These are phyloP conservation scores for Pedetes capensis DNA, from an alignment of 2,113 vertebrate genomes.

Conservation along the genomic window DNA sequence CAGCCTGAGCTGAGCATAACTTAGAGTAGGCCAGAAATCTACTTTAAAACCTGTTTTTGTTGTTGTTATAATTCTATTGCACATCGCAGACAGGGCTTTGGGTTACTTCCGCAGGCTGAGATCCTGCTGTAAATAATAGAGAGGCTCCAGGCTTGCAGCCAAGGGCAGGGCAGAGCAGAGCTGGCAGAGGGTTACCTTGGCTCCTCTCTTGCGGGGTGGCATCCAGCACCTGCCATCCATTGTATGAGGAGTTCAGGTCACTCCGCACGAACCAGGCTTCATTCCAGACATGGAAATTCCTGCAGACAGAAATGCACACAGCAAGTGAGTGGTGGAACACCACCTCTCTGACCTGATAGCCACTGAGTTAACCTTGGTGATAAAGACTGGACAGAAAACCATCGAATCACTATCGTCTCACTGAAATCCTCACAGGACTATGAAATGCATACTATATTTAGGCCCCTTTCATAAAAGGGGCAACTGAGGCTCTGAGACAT, in stretches of 20 bases:
- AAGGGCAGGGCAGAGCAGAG: not conserved
- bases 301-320: conserved; percentile 66
- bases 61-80: not conserved
- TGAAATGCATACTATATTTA: not conserved
- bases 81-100: not conserved
- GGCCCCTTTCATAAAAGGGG: not conserved
- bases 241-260: conserved; percentile 87
- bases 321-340: not conserved
- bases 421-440: not conserved
- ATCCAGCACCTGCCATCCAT: conserved; percentile 95
- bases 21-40: not conserved
- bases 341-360: not conserved
- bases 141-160: not conserved
- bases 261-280: conserved; percentile 92
- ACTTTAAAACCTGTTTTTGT: not conserved
- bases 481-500: not conserved
- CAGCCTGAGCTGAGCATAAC: not conserved
- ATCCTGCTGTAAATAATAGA: not conserved
- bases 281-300: conserved; percentile 99
- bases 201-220: conserved; percentile 96
- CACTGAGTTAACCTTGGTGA: not conserved
- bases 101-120: not conserved
- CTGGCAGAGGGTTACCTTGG: conserved; percentile 84
- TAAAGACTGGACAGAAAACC: too few relatives aligned
- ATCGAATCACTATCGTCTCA: too few relatives aligned